Percentiles rank a stretch among this genome's conserved stretches.
These are phyloP conservation scores for Schizopygopsis pylzovi DNA, from an alignment of 2,797 vertebrate genomes.

Conservation along the genomic window DNA sequence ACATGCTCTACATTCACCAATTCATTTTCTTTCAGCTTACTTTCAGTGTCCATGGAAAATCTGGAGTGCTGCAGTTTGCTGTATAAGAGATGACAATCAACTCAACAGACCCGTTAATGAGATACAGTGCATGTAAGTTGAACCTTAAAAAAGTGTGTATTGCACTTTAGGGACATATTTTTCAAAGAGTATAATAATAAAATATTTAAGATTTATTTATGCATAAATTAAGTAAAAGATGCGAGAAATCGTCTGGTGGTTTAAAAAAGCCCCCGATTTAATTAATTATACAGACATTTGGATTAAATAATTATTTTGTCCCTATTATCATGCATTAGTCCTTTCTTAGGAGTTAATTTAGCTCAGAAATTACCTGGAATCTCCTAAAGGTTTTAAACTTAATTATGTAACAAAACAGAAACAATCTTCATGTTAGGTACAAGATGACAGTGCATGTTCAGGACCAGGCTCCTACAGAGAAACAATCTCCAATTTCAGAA, in stretches of 20 bases:
- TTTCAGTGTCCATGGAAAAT: conserved; percentile 55
- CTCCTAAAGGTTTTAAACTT: conserved; percentile 11
- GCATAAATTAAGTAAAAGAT: conserved; percentile 42
- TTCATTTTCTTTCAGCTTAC: conserved; percentile 43
- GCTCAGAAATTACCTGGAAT: conserved; percentile 19
- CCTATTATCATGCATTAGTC: conserved; percentile 40
- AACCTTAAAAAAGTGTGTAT: conserved; percentile 53
- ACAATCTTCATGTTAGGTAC: background rate
- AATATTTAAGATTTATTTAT: conserved; percentile 41
- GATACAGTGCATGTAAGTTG: conserved; percentile 46
- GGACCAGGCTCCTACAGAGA: background rate
- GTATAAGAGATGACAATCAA: conserved; percentile 56
- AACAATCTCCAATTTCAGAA: conserved; percentile 20
- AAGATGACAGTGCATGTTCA: conserved; percentile 2
- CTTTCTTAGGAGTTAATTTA: conserved; percentile 35
- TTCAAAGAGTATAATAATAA: conserved; percentile 23
- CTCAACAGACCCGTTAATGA: conserved; percentile 40
- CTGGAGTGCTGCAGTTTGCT: conserved; percentile 65
- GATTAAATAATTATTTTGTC: conserved; percentile 32
- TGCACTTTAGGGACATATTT: conserved; percentile 45
- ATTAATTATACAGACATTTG: conserved; percentile 39
- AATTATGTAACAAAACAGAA: conserved; percentile 23
- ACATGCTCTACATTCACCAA: conserved; percentile 21
- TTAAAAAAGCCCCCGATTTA: conserved; percentile 40
- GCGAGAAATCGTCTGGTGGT: conserved; percentile 51